Evolutionary conservation across 2,113 vertebrate species (phyloP), one percentile per base, ranked within the genome.

Genomic region (Sorex fumeus): DNA sequence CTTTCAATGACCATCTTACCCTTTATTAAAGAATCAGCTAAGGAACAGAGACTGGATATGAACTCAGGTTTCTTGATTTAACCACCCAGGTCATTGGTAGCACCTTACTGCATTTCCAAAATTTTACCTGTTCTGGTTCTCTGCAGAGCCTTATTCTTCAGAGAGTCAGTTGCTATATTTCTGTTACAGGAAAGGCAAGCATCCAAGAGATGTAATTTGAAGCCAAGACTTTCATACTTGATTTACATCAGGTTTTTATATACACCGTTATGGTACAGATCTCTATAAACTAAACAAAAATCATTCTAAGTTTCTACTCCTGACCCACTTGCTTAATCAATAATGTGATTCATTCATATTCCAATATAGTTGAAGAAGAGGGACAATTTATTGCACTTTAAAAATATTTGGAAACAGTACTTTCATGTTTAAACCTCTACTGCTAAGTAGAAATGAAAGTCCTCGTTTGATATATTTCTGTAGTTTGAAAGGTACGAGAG

Each of bases 211-310:
- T 72, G 9, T 28, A 57, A 80, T 69, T 88, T 80, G 92, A 96
- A 92, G 79, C 23, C 85, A 91, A 86, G 90, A 70, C 66, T 79
- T 85, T 76, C 50, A 69, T 32, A 60, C 71, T 83, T 64, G 57
- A 95, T 90, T 93, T 94, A 88, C 83, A 94, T 86, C 76, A 93
- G 9, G 15, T 93, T 77, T 87, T 57, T 84, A 66, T 83, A 77
- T 21, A 72, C 27, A 50, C 53, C 40, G 81, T 76, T 93, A 79
- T 62, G 45, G 25, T 45, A 75, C 25, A 91, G 72, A 40, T 77
- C 16, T 93, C 75, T 82, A 34, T 85, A 91, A 84, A 83, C 50
- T 53, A 72, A 92, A 81, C 19, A 88, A 57, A 96, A 93, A 88
- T 57, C 57, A 87, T 81, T 92, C 23, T 67, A 36, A 32, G 6